phyloP scores from a whole-genome alignment of 2,888 invertebrate species.

The Arrhopalites spinosus region DNA sequence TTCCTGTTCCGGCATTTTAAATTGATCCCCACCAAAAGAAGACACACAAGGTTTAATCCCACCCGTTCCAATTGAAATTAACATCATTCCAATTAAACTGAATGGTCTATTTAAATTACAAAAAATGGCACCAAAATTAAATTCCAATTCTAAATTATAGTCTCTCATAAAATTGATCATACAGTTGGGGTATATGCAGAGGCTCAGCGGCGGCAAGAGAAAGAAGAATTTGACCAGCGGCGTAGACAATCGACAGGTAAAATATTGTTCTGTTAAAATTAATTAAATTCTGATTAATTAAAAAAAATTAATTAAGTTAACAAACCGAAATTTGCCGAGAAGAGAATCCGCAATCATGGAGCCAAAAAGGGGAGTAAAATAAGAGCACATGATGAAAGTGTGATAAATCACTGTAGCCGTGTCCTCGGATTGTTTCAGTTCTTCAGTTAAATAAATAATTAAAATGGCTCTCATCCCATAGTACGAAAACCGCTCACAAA shows the following conservation, averaged over 20 bases:
- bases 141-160: too few species aligned
- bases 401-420: conserved; percentile 87
- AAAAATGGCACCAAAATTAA: too few species aligned
- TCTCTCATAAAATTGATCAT: too few species aligned
- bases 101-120: conserved; percentile 57
- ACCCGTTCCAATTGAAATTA: conserved; percentile 89
- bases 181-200: conserved; percentile 35
- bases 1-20: conserved; percentile 78
- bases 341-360: conserved; percentile 92
- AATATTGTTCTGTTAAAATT: conserved; percentile 62
- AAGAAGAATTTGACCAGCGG: conserved; percentile 62
- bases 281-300: background rate
- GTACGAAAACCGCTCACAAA: conserved; percentile 61
- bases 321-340: conserved; percentile 80
- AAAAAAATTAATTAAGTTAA: background rate
- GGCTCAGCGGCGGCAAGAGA: conserved; percentile 61
- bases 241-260: conserved; percentile 63
- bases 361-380: conserved; percentile 85
- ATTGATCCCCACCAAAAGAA: conserved; percentile 95
- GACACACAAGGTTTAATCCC: conserved; percentile 93
- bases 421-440: conserved; percentile 73
- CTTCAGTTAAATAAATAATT: conserved; percentile 82
- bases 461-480: conserved; percentile 97
- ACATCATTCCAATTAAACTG: conserved; percentile 61
- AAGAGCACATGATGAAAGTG: conserved; percentile 83